Base-by-base conservation (phyloP, 2,797 vertebrate genomes). In the Neosilurus hyrtlii region DNA sequence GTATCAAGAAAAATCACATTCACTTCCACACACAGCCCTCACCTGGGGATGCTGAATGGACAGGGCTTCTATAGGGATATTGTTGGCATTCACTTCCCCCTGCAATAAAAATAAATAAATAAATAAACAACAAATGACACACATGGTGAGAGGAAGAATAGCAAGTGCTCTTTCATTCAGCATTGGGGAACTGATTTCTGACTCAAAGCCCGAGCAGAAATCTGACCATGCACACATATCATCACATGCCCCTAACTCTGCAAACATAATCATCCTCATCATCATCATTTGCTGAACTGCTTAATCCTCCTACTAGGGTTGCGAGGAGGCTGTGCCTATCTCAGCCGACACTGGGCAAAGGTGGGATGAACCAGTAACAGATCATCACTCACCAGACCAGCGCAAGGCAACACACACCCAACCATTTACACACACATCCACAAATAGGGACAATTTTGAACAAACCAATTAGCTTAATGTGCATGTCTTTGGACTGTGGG, bases 1-100 rank as follows among this genome's bases (percentile, higher is more conserved):
- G 90, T 92, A 88, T 92, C 90, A 87, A 92, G 88, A 93, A 88
- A 91, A 92, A 94, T 92, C 88, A 89, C 85, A 67, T 88, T 79
- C 84, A 88, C 84, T 79, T 86, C 80, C 83, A 86, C 68, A 78
- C 37, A 76, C 85, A 83, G 88, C 85, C 84, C 93, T 90, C 91
- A 96, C 93, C 95, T 96, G 95, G 90, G 94, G 91, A 90, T 96
- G 94, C 84, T 95, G 95, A 92, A 93, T 88, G 88, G 95, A 96
- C 86, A 96, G 92, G 78, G 93, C 95, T 92, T 94, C 94, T 89
- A 95, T 91, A 62, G 94, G 92, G 82, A 96, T 88, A 88, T 83
- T 94, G 92, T 94, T 93, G 92, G 92, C 93, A 67, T 93, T 94
- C 92, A 94, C 90, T 77, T 93, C 94, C 84, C 91, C 91, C 95